Base-by-base conservation (phyloP, 2,888 invertebrate species). In the Cryptosula pallasiana region DNA sequence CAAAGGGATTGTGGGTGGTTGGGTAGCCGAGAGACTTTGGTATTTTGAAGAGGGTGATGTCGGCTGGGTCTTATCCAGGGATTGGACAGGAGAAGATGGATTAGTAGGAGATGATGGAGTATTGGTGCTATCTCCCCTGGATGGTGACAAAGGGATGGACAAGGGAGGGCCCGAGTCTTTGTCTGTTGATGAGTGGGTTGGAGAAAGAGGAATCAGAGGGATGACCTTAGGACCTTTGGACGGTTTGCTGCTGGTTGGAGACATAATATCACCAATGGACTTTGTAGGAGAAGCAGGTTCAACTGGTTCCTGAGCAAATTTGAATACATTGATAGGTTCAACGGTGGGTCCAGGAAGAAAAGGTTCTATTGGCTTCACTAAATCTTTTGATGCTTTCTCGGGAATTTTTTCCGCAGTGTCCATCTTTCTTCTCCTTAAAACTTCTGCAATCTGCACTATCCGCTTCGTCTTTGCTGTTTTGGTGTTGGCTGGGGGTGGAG, bases 231-330 rank as follows among this genome's bases (percentile, higher is more conserved):
- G 63, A 25, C 25, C 32, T 63, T 63, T 27, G 3, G 32, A 5
- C 2, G 32, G 5, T n/a, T 63, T 63, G 32, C 32, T 63, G 32
- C 5, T 63, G n/a, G 63, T 63, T 13, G 63, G 63, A 2, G 63
- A 63, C 25, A 63, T 20, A 32, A 63, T 9, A 2, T 63, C 63
- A 27, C 5, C 32, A 29, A 27, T 13, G 13, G 63, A 20, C 34
- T 63, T 63, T 29, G 63, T 63, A 5, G 63, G 63, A 13, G 63
- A 63, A 3, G 63, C 63, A 3, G 63, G 63, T 32, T 63, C 63
- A 5, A 32, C 29, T 29, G 63, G 34, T 27, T 63, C 29, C 27
- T 63, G 25, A 55, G 55, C 23, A 13, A n/a, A n/a, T n/a, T n/a
- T n/a, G n/a, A n/a, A n/a, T n/a, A n/a, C n/a, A n/a, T n/a, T n/a